Evolutionary conservation across 2,888 invertebrate genomes (phyloP).

Genomic region (Pherbina coryleti): DNA sequence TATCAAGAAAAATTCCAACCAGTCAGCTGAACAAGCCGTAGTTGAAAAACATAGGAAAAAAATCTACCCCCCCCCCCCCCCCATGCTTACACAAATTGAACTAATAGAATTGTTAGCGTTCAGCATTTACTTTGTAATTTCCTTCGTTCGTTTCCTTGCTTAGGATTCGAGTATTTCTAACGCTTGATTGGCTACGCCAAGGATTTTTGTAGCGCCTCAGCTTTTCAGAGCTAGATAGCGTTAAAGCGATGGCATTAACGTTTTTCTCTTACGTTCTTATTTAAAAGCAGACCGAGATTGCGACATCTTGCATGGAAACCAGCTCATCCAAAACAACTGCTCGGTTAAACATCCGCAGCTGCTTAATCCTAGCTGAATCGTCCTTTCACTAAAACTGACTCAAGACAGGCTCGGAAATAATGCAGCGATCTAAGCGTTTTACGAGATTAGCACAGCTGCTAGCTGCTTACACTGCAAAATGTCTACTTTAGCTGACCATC

Average conservation of each 20-base stretch:
- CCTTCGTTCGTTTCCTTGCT: constrained; percentile 3
- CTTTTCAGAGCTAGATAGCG: no score
- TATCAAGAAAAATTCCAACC: constrained; percentile 18
- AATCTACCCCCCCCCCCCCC: not conserved
- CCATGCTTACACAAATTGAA: constrained; percentile 39
- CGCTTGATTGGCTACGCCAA: constrained; percentile 11
- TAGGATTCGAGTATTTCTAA: constrained; percentile 1
- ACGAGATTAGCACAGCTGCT: not conserved
- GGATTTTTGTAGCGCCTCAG: not conserved
- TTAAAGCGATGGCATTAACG: no score
- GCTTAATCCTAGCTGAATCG: no score
- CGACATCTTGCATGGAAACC: no score
- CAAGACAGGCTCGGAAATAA: no score
- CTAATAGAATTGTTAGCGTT: constrained; percentile 45
- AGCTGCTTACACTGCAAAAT: not conserved
- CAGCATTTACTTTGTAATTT: constrained; percentile 42
- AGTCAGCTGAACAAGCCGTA: not conserved
- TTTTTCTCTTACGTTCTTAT: no score
- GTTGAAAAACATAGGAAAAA: no score
- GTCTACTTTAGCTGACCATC: constrained; percentile 19
- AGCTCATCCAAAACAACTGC: no score
- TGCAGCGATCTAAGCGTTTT: no score
- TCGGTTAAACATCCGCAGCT: no score
- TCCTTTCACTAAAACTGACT: no score
- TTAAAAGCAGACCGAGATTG: no score